Base-by-base conservation (phyloP, 2,888 invertebrate genomes). In the Pollenia angustigena region DNA sequence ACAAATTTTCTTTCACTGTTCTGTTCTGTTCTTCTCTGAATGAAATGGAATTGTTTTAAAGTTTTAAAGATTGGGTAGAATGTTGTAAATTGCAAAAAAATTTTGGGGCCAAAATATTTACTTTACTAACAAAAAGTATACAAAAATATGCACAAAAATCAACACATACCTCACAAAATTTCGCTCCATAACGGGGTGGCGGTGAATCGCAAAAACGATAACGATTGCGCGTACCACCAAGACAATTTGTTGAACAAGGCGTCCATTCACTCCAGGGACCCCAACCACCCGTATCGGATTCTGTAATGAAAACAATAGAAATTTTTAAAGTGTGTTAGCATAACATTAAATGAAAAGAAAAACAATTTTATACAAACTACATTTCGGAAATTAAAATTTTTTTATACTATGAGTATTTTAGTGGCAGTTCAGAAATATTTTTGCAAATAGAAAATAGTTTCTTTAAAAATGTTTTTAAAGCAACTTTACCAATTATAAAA, bases 141-240 rank as follows among this genome's bases (percentile, higher is more conserved):
- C 6, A 54, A 56, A 32, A 18, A 64, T 14, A 52, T 9, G 52
- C 6, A 32, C 1, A 32, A n/a, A 12, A 0, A 56, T 18, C 6
- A 8, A 42, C 71, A 90, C 90, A 88, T 94, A 97, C 97, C 95
- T 97, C 96, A 91, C 98, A 98, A 93, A 97, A 98, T 92, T 96
- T 96, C 12, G 97, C 97, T 0, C 98, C 98, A 91, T 97, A 97
- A 58, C 96, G 95, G 0, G 98, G 98, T 0, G 97, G 96, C 0
- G 98, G 98, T 0, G 96, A 96, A 92, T 98, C 97, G 91, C 98
- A 98, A 93, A 97, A 96, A 89, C 98, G 95, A 93, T 97, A 97
- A 16, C 98, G 95, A 92, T 96, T 97, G 87, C 96, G 95, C 16
- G 96, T 97, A 0, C 98, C 98, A 71, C 96, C 96, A 60, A 96